phyloP scores from a whole-genome alignment of 1,140 invertebrate species.

The Amphibalanus amphitrite region DNA sequence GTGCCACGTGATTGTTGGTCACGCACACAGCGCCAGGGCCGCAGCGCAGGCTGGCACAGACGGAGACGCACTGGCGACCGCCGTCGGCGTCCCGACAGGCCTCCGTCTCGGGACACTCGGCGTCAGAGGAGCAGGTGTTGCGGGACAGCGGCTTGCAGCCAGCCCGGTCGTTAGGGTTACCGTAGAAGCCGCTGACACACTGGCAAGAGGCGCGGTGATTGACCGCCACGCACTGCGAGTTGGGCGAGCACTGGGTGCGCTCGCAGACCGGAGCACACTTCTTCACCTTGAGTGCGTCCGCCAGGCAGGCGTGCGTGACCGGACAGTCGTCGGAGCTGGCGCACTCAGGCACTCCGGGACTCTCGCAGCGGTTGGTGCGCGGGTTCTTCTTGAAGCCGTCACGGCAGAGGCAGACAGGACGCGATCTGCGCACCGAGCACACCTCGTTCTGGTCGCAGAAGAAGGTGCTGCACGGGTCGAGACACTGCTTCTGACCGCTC shows the following conservation, averaged over 20 bases:
- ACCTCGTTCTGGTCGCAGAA: slow-evolving; percentile 62
- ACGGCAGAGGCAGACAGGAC: slow-evolving; percentile 55
- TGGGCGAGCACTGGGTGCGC: slow-evolving; percentile 59
- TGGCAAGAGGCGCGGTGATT: slow-evolving; percentile 57
- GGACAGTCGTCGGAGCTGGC: slow-evolving; percentile 49
- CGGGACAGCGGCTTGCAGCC: slow-evolving; percentile 52
- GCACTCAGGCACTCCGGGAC: slow-evolving; percentile 66
- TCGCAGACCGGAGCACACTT: slow-evolving; percentile 59
- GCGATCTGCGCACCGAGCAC: slow-evolving; percentile 45
- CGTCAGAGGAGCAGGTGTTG: slow-evolving; percentile 57
- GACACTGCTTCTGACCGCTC: slow-evolving; percentile 42
- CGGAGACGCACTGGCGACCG: slow-evolving; percentile 40
- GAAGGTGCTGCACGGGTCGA: slow-evolving; percentile 55
- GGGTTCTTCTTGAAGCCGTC: slow-evolving; percentile 64
- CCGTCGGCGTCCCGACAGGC: slow-evolving; percentile 39
- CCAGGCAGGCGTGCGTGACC: slow-evolving; percentile 45
- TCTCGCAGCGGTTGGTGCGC: slow-evolving; percentile 54
- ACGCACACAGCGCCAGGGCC: slow-evolving; percentile 68
- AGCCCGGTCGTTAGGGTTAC: slow-evolving; percentile 74
- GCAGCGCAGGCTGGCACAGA: slow-evolving; percentile 54
- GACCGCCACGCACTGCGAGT: slow-evolving; percentile 56
- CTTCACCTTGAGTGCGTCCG: slow-evolving; percentile 63
- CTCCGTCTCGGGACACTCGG: slow-evolving; percentile 60
- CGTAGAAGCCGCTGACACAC: slow-evolving; percentile 56
- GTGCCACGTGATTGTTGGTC: slow-evolving; percentile 68